phyloP scores from a whole-genome alignment of 2,888 invertebrate genomes.

The Neoitamus cyanurus region DNA sequence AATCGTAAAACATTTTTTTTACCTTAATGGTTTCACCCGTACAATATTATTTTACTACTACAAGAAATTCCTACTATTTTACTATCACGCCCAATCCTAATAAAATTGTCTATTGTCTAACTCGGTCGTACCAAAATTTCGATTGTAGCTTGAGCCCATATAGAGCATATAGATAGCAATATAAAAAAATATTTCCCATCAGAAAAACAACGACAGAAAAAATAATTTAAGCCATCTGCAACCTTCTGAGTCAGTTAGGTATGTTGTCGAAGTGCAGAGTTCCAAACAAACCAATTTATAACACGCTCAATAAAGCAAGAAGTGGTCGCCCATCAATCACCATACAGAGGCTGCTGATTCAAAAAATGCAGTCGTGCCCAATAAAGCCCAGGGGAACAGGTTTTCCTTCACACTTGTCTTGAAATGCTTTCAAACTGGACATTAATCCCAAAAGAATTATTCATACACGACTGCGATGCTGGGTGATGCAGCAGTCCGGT shows the following conservation, averaged over 20 bases:
- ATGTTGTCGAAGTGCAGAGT: background rate
- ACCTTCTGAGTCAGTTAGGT: background rate
- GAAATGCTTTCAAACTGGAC: slow-evolving; percentile 16
- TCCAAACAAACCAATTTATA: background rate
- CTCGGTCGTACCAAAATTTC: no score
- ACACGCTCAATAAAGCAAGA: background rate
- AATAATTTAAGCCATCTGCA: background rate
- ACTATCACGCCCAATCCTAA: no score
- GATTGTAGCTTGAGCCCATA: background rate
- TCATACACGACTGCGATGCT: background rate
- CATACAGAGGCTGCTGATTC: background rate
- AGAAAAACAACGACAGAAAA: background rate
- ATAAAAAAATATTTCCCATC: background rate
- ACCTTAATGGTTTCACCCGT: no score
- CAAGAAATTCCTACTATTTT: no score
- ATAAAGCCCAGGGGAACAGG: background rate
- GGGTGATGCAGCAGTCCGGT: background rate
- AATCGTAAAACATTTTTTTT: no score
- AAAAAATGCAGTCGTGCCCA: background rate
- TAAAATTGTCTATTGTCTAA: no score
- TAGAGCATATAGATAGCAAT: background rate
- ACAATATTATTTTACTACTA: no score
- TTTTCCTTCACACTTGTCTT: slow-evolving; percentile 11
- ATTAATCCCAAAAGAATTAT: background rate
- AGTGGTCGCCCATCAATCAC: background rate